Base-by-base conservation (phyloP, 2,113 vertebrate species). In the Etheostoma spectabile region DNA sequence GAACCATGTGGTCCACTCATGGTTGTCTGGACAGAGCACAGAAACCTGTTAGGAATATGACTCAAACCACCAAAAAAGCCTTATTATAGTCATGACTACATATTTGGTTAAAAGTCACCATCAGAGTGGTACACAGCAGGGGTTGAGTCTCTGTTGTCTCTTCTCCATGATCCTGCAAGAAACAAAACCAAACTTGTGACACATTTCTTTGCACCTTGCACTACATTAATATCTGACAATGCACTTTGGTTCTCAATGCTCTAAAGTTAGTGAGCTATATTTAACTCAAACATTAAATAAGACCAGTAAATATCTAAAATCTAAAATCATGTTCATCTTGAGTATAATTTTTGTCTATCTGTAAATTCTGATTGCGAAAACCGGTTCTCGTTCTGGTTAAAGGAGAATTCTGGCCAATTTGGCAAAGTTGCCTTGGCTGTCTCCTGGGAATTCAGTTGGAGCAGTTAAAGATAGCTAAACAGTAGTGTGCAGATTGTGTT, bases 1-100 rank as follows among this genome's bases (percentile, higher is more conserved):
- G 86, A 98, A 97, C 97, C 97, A 98, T 0, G 95, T 94, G 11
- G 96, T 97, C 97, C 97, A 97, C 57, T 96, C 94, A 2, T 91
- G 92, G n/a, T 93, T 86, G 69, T 91, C 97, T 97, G 74, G 12
- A 74, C 0, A 83, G 21, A 61, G 18, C 11, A 61, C 13, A 61
- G 33, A 69, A 70, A 61, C 38, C 46, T 74, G 14, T 76, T 63
- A 72, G 52, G 49, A 55, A 49, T 53, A 16, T 19, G 42, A 52
- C 62, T 38, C 38, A 60, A 76, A 33, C 22, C 12, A 52, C 56
- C 22, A 59, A 60, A 62, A 38, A 27, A 30, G 18, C 12, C 13
- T 16, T 42, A 24, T 24, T 6, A 13, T 7, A 45, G 10, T 18
- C 14, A 13, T 8, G 2, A 42, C 33, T 15, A 61, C n/a, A 6